Conservation (phyloP, 2,888 invertebrate genomes). For the Slavum lentiscoides region DNA sequence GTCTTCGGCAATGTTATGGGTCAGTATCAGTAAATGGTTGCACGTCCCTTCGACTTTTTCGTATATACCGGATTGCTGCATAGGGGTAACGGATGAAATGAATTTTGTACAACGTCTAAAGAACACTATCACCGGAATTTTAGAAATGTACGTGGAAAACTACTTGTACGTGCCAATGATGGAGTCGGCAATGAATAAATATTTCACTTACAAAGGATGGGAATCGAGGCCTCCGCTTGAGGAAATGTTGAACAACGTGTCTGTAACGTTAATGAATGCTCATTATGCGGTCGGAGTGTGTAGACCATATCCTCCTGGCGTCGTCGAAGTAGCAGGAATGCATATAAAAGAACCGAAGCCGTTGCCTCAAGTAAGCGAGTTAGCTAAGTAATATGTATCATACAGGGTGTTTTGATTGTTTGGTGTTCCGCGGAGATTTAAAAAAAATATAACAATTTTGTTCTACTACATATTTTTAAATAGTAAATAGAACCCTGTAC, state of each 20-base stretch:
- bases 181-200: constrained; percentile 21
- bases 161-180: constrained; percentile 15
- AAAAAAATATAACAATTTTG: too few relatives aligned
- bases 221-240: constrained; percentile 31
- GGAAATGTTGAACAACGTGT: constrained; percentile 46
- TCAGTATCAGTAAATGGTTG: constrained; percentile 62
- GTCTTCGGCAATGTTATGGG: constrained; percentile 67
- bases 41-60: constrained; percentile 45
- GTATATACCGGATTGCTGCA: constrained; percentile 41
- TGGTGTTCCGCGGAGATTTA: too few relatives aligned
- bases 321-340: constrained; percentile 53
- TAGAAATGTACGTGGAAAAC: constrained; percentile 38
- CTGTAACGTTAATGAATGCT: constrained; percentile 35
- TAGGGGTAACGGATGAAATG: constrained; percentile 60
- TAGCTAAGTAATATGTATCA: too few relatives aligned
- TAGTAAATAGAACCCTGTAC: too few relatives aligned
- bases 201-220: constrained; percentile 29
- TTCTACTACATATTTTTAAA: too few relatives aligned
- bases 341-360: constrained; percentile 36
- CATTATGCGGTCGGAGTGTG: constrained; percentile 34
- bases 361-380: constrained; percentile 26
- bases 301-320: constrained; percentile 36
- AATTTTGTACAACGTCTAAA: constrained; percentile 60
- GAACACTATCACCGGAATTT: constrained; percentile 60
- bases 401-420: too few relatives aligned